These are phyloP conservation scores for Neoniphon sammara DNA, from an alignment of 2,797 vertebrate species.

Conservation along the genomic window DNA sequence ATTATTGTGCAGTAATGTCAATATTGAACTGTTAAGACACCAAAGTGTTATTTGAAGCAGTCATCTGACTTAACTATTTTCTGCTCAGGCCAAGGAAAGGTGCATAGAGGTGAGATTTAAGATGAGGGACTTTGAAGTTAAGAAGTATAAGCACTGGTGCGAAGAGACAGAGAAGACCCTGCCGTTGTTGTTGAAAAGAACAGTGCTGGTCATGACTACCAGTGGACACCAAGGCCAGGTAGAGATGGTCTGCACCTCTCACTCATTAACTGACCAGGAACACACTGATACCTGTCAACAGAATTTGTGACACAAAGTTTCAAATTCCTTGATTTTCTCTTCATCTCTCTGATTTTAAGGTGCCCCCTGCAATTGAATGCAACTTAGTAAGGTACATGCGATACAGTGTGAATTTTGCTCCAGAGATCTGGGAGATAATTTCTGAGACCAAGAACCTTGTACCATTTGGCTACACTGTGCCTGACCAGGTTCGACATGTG, in stretches of 20 bases:
- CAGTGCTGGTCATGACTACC: conserved; percentile 77
- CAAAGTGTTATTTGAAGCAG: not conserved
- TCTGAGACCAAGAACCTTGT: conserved; percentile 88
- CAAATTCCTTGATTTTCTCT: conserved; percentile 12
- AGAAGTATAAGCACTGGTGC: conserved; percentile 84
- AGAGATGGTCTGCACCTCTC: conserved; percentile 68
- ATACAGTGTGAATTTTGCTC: conserved; percentile 89
- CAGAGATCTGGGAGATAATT: conserved; percentile 86
- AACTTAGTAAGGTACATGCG: conserved; percentile 36
- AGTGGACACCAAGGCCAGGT: conserved; percentile 28
- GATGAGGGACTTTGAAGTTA: conserved; percentile 85
- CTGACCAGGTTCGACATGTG: conserved; percentile 82
- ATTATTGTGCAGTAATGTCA: conserved; percentile 23
- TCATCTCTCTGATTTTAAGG: conserved; percentile 30
- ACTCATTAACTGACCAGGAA: not conserved
- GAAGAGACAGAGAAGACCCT: conserved; percentile 75
- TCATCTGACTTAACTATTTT: conserved; percentile 28
- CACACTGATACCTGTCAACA: not conserved
- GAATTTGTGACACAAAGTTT: conserved; percentile 4
- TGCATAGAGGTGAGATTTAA: conserved; percentile 83
- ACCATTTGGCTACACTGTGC: conserved; percentile 84
- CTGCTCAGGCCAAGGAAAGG: conserved; percentile 84
- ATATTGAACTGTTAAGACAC: not conserved
- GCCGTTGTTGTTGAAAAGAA: conserved; percentile 84
- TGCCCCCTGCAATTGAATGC: conserved; percentile 38